A percentile compares a stretch with the other conserved stretches of the same genome.
These are phyloP conservation scores for Ivindomyrus marchei DNA, from an alignment of 2,113 vertebrate species.

Conservation along the genomic window DNA sequence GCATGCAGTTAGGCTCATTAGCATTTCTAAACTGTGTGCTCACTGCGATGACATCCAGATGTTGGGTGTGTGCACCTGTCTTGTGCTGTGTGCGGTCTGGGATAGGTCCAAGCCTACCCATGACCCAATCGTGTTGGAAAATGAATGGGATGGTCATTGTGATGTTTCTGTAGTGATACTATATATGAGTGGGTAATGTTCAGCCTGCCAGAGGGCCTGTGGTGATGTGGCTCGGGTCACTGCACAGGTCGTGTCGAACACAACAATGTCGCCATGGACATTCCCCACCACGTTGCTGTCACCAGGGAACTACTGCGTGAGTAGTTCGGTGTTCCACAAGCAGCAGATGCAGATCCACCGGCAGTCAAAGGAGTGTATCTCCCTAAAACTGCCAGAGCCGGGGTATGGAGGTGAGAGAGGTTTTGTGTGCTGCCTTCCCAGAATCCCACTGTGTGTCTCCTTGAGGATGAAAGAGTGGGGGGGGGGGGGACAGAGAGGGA, in stretches of 20 bases:
- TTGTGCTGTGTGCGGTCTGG: neutral
- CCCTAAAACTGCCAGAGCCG: neutral
- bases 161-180: neutral
- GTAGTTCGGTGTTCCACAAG: slow-evolving; percentile 17
- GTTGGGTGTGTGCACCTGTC: neutral
- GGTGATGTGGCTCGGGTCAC: neutral
- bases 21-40: neutral
- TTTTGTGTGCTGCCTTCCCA: neutral
- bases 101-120: neutral
- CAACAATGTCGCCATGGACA: neutral
- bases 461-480: neutral
- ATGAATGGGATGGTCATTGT: neutral
- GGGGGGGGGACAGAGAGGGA: neutral
- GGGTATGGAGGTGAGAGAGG: neutral
- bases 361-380: slow-evolving; percentile 24
- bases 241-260: neutral
- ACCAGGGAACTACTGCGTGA: slow-evolving; percentile 32
- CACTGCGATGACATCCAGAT: no score
- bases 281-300: slow-evolving; percentile 6
- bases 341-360: neutral
- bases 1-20: neutral
- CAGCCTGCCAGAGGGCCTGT: neutral
- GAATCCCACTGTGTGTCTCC: neutral
- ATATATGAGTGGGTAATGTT: neutral
- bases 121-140: neutral